These are phyloP conservation scores for Pseudopleuronectes americanus DNA, from an alignment of 2,797 vertebrate species.

Conservation along the genomic window DNA sequence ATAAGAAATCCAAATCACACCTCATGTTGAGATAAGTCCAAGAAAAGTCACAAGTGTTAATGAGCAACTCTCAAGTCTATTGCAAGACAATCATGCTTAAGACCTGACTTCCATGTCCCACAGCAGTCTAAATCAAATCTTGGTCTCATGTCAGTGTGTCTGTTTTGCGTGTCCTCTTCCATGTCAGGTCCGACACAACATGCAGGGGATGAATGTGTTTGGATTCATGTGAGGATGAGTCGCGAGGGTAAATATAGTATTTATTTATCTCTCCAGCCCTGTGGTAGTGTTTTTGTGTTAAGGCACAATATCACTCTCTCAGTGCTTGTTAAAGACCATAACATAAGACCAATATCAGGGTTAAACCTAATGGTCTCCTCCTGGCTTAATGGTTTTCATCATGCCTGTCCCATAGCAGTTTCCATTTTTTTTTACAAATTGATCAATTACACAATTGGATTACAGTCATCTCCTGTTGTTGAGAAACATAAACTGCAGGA, in stretches of 20 bases:
- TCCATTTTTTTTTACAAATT: slow-evolving; percentile 48
- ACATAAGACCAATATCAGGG: background rate
- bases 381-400: background rate
- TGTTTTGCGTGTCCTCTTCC: no score
- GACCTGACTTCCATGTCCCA: no score
- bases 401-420: background rate
- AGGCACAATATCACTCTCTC: background rate
- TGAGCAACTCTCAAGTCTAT: background rate
- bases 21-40: background rate
- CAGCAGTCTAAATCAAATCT: no score
- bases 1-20: background rate
- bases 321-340: background rate
- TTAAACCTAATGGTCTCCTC: background rate
- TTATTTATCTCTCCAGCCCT: background rate
- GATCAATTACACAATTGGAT: slow-evolving; percentile 53
- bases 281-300: no score
- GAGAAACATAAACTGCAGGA: slow-evolving; percentile 50
- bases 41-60: background rate
- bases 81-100: no score
- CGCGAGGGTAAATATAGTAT: background rate
- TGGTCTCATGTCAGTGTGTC: no score
- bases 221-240: background rate
- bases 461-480: slow-evolving; percentile 47
- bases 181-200: no score
- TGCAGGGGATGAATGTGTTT: background rate